Conservation (phyloP, 2,797 vertebrate genomes). For the Acomys russatus region DNA sequence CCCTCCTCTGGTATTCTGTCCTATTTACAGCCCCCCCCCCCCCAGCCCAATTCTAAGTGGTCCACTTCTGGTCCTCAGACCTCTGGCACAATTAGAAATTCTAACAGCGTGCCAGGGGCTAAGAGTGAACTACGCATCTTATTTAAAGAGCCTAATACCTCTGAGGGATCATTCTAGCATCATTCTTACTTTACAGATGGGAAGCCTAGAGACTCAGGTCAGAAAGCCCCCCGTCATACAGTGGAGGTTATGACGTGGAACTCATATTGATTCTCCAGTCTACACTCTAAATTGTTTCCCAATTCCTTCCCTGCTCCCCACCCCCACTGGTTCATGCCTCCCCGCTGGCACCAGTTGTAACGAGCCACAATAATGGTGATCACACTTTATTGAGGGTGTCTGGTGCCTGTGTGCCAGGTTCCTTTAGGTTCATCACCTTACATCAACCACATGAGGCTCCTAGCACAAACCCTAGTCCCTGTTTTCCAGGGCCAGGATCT, state of each 20-base stretch:
- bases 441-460: not conserved
- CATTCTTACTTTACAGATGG: conserved; percentile 25
- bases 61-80: conserved; percentile 27
- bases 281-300: not conserved
- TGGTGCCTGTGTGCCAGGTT: conserved; percentile 54
- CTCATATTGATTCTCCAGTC: conserved; percentile 21
- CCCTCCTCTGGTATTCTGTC: not conserved
- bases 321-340: not conserved
- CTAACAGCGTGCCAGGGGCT: not conserved
- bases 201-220: conserved; percentile 22
- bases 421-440: conserved; percentile 26
- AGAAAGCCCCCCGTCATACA: not conserved
- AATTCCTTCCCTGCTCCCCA: not conserved
- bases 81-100: conserved; percentile 47
- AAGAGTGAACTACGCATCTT: not conserved
- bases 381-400: conserved; percentile 57
- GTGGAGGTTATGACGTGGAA: not conserved
- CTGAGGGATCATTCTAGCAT: conserved; percentile 7
- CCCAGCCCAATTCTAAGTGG: conserved; percentile 44
- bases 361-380: conserved; percentile 55
- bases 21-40: not conserved
- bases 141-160: conserved; percentile 25
- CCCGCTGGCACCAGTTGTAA: conserved; percentile 56
- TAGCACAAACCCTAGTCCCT: not conserved
- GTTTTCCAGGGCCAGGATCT: conserved; percentile 36